Percentiles rank a stretch among this genome's conserved stretches.
Conservation (phyloP, 2,888 invertebrate genomes). For the Rhorus exstirpatorius region DNA sequence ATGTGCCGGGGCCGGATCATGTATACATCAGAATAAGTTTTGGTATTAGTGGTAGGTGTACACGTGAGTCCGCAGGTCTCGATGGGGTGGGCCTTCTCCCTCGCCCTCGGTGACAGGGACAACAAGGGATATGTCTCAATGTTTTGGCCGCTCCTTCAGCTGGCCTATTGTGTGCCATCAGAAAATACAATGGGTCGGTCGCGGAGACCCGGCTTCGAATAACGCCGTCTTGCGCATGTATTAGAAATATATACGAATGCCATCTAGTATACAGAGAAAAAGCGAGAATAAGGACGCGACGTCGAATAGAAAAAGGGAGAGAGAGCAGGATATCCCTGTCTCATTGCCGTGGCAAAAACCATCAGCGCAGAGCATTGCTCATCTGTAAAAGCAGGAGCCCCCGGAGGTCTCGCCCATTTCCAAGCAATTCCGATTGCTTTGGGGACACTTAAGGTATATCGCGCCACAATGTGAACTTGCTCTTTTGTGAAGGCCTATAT, state of each 20-base stretch:
- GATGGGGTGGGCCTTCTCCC: slow-evolving; percentile 73
- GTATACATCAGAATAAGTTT: slow-evolving; percentile 3
- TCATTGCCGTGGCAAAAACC: slow-evolving; percentile 41
- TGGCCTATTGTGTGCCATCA: slow-evolving; percentile 80
- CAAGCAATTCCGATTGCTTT: slow-evolving; percentile 77
- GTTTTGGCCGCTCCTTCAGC: slow-evolving; percentile 85
- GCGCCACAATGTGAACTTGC: slow-evolving; percentile 76
- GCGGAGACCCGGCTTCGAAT: slow-evolving; percentile 77
- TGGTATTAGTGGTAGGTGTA: slow-evolving; percentile 34
- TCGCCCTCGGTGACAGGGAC: slow-evolving; percentile 79
- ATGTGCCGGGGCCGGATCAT: slow-evolving; percentile 73
- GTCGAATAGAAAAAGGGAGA: slow-evolving; percentile 53
- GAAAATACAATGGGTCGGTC: slow-evolving; percentile 80
- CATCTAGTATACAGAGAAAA: slow-evolving; percentile 54
- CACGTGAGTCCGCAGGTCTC: slow-evolving; percentile 47
- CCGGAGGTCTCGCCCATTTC: slow-evolving; percentile 74
- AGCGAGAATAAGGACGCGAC: slow-evolving; percentile 43
- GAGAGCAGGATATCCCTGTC: slow-evolving; percentile 52
- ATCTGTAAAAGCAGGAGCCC: slow-evolving; percentile 54
- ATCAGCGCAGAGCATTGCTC: slow-evolving; percentile 40
- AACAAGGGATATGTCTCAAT: slow-evolving; percentile 85
- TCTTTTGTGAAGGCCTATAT: slow-evolving; percentile 77
- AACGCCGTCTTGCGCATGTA: slow-evolving; percentile 76
- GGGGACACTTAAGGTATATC: slow-evolving; percentile 79
- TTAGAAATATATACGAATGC: slow-evolving; percentile 64